Percentiles rank a stretch among this genome's conserved stretches.
Evolutionary conservation across 2,113 vertebrate species (phyloP).

Genomic region (Apteryx owenii): DNA sequence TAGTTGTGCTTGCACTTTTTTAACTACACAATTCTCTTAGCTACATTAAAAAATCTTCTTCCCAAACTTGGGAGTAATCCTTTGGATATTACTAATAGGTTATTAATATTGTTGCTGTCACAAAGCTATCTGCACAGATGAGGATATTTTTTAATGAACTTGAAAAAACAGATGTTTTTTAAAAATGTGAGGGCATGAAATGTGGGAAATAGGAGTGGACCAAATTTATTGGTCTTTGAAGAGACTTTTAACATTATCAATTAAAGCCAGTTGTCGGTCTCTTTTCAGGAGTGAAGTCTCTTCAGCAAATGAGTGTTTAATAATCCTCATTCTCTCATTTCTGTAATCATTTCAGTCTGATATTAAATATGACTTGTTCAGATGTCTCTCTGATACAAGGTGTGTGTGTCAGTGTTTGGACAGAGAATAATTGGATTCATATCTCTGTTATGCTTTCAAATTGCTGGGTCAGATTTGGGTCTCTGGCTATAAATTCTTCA

Average conservation of each 20-base stretch:
- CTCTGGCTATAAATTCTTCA: constrained; percentile 81
- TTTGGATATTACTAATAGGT: not conserved
- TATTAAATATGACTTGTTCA: constrained; percentile 69
- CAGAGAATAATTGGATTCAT: constrained; percentile 79
- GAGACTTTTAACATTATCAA: constrained; percentile 55
- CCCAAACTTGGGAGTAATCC: not conserved
- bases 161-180: constrained; percentile 40
- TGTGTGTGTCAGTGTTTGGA: constrained; percentile 69
- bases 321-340: constrained; percentile 61
- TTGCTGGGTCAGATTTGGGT: constrained; percentile 79
- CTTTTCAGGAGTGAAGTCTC: constrained; percentile 11
- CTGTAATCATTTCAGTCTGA: constrained; percentile 63
- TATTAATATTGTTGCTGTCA: not conserved
- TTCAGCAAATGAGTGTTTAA: constrained; percentile 50
- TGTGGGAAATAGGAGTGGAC: not conserved
- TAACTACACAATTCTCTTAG: not conserved
- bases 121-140: not conserved
- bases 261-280: not conserved
- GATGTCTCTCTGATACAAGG: constrained; percentile 57
- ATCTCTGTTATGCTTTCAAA: constrained; percentile 82
- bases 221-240: constrained; percentile 36
- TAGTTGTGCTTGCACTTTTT: not conserved
- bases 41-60: not conserved
- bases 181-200: not conserved
- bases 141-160: not conserved